Conservation (phyloP, 1,140 invertebrate genomes). For the Drosophila santomea region DNA sequence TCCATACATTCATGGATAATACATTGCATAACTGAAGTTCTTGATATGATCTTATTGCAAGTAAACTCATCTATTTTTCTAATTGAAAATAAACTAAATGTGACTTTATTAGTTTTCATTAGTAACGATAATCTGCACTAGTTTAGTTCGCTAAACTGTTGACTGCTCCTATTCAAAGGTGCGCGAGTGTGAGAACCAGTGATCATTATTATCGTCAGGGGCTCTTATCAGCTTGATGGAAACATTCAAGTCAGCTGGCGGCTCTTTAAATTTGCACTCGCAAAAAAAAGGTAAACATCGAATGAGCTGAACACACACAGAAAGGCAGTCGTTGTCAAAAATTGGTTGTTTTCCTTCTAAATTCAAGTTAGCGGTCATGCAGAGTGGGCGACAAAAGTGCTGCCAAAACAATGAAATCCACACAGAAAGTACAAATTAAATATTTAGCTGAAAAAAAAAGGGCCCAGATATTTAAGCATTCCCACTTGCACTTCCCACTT, state of each 20-base stretch:
- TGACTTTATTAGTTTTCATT: no score
- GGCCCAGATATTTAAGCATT: no score
- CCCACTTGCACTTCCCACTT: no score
- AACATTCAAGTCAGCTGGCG: conserved; percentile 26
- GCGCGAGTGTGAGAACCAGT: conserved; percentile 14
- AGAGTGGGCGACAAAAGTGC: not conserved
- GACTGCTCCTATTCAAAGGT: no score
- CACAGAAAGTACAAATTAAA: not conserved
- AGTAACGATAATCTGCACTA: no score
- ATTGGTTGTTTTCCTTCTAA: not conserved
- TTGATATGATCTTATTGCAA: no score
- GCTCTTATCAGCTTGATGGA: conserved; percentile 21
- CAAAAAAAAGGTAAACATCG: conserved; percentile 26
- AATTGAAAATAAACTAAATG: no score
- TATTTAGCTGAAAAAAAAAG: no score
- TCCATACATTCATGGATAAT: no score
- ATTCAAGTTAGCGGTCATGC: not conserved
- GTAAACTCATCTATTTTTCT: no score
- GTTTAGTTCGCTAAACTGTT: conserved; percentile 28
- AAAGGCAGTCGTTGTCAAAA: not conserved
- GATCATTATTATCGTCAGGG: conserved; percentile 24
- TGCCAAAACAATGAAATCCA: not conserved
- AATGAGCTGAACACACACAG: conserved; percentile 5
- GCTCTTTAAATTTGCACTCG: conserved; percentile 15
- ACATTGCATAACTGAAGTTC: no score